Evolutionary conservation across 1,140 invertebrate species (phyloP).

Genomic region (Augochlora pura): DNA sequence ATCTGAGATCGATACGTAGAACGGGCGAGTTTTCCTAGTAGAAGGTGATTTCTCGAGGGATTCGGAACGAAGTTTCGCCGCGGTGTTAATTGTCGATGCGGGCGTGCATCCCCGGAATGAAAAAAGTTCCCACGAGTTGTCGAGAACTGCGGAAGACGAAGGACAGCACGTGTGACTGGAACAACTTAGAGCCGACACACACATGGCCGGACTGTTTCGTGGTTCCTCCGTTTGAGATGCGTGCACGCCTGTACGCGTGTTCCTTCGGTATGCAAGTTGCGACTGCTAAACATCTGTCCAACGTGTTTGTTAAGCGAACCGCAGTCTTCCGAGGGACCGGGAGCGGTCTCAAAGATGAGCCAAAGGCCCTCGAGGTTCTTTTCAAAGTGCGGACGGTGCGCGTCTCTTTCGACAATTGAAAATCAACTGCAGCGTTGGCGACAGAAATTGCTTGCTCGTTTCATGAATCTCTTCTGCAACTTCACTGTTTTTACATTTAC

Average conservation of each 20-base stretch:
- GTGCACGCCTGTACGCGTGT: slow-evolving; percentile 18
- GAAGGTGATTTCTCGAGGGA: too few species aligned
- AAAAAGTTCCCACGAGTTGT: slow-evolving; percentile 58
- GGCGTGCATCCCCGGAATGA: slow-evolving; percentile 38
- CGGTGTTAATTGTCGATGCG: slow-evolving; percentile 47
- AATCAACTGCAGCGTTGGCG: too few species aligned
- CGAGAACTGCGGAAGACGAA: slow-evolving; percentile 36
- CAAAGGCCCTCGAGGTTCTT: not conserved
- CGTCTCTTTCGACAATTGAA: too few species aligned
- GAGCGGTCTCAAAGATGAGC: slow-evolving; percentile 5
- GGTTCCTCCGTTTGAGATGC: slow-evolving; percentile 27
- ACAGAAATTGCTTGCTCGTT: not conserved
- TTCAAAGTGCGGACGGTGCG: not conserved
- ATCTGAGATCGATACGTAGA: too few species aligned
- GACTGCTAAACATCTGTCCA: slow-evolving; percentile 45
- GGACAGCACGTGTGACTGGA: slow-evolving; percentile 39
- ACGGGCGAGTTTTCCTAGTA: too few species aligned
- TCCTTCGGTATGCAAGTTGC: slow-evolving; percentile 28
- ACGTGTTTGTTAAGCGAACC: slow-evolving; percentile 36
- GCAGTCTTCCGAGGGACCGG: not conserved
- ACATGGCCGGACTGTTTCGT: slow-evolving; percentile 55
- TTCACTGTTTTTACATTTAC: too few species aligned
- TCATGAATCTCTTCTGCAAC: not conserved
- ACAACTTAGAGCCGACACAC: slow-evolving; percentile 51
- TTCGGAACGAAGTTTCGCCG: not conserved